phyloP scores from a whole-genome alignment of 2,888 invertebrate genomes.

The Crocallis elinguaria region DNA sequence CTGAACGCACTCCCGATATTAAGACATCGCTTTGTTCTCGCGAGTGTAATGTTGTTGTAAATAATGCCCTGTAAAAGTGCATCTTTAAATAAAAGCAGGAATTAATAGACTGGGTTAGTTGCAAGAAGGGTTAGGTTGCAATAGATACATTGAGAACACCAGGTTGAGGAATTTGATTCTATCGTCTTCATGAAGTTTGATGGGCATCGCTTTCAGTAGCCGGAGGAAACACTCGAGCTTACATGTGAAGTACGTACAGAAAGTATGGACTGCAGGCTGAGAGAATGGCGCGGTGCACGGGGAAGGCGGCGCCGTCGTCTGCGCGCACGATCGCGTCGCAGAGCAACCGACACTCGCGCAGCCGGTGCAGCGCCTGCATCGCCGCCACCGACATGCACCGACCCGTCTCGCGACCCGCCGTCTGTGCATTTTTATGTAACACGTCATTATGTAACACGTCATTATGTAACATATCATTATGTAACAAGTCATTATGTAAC shows the following conservation, averaged over 20 bases:
- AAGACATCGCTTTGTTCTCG: slow-evolving; percentile 88
- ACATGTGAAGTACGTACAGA: slow-evolving; percentile 83
- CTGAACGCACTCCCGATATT: slow-evolving; percentile 90
- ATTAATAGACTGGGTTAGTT: too few relatives aligned
- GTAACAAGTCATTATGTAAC: too few relatives aligned
- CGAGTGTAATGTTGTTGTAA: slow-evolving; percentile 92
- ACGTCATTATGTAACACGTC: too few relatives aligned
- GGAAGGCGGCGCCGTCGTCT: slow-evolving; percentile 92
- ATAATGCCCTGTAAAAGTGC: slow-evolving; percentile 89
- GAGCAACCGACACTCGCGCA: slow-evolving; percentile 92
- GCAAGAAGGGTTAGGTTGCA: too few relatives aligned
- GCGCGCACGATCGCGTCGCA: slow-evolving; percentile 94
- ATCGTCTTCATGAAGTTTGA: too few relatives aligned
- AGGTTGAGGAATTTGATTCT: too few relatives aligned
- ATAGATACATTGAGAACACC: too few relatives aligned
- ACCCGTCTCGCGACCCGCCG: slow-evolving; percentile 85
- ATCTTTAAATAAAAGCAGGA: too few relatives aligned
- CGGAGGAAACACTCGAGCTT: neutral
- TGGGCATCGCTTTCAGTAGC: too few relatives aligned
- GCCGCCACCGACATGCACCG: slow-evolving; percentile 93
- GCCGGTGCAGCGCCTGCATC: slow-evolving; percentile 93
- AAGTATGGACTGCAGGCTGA: slow-evolving; percentile 96
- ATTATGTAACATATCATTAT: too few relatives aligned
- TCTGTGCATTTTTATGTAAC: too few relatives aligned
- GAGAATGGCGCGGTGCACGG: slow-evolving; percentile 93